Percentiles rank a stretch among this genome's conserved stretches.
These are phyloP conservation scores for Drosophila oshimai DNA, from an alignment of 1,140 invertebrate genomes.

Conservation along the genomic window DNA sequence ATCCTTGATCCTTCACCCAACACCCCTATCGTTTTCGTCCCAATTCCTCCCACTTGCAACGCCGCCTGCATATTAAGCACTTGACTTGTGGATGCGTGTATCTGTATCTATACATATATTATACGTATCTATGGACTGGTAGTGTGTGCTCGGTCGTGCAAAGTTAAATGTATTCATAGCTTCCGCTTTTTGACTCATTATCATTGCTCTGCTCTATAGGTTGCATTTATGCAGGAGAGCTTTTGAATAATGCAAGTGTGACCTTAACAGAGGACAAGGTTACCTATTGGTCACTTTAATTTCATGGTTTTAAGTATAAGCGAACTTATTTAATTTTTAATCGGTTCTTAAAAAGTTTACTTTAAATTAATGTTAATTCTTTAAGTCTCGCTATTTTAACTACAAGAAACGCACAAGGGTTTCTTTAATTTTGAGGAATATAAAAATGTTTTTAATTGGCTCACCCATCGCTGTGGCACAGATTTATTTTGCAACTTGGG, in stretches of 20 bases:
- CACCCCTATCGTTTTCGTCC: not conserved
- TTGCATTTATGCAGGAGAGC: not conserved
- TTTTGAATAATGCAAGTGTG: too few relatives aligned
- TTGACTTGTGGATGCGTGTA: slow-evolving; percentile 22
- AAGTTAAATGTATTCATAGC: slow-evolving; percentile 66
- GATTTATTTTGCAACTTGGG: slow-evolving; percentile 27
- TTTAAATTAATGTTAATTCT: too few relatives aligned
- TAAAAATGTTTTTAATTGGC: not conserved
- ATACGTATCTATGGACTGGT: not conserved
- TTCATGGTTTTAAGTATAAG: too few relatives aligned
- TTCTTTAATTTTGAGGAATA: not conserved
- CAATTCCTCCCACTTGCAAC: slow-evolving; percentile 5
- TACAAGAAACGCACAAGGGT: too few relatives aligned
- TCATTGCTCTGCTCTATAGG: slow-evolving; percentile 43
- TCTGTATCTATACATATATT: slow-evolving; percentile 4
- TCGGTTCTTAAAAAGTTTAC: too few relatives aligned
- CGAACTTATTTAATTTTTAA: too few relatives aligned
- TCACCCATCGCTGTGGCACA: not conserved
- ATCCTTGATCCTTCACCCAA: slow-evolving; percentile 1
- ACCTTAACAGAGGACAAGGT: too few relatives aligned
- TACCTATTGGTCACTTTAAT: too few relatives aligned
- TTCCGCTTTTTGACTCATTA: slow-evolving; percentile 70
- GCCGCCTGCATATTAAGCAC: slow-evolving; percentile 56
- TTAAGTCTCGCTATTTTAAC: too few relatives aligned
- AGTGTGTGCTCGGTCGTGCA: slow-evolving; percentile 4